Percentiles rank a stretch among this genome's conserved stretches.
Evolutionary conservation across 2,113 vertebrate genomes (phyloP).

Genomic region (Plestiodon gilberti): DNA sequence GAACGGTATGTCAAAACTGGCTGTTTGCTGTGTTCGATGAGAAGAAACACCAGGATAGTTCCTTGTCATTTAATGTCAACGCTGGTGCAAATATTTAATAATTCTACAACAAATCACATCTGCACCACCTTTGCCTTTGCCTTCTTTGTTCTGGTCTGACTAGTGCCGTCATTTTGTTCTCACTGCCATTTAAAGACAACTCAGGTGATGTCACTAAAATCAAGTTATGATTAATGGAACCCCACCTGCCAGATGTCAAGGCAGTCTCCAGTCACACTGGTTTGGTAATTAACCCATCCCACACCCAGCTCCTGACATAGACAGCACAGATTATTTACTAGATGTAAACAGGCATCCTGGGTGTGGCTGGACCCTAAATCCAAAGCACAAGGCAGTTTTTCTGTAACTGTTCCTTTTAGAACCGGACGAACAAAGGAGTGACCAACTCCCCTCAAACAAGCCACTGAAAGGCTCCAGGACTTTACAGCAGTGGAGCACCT

Average conservation of each 20-base stretch:
- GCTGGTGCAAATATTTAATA: not conserved
- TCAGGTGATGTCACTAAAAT: not conserved
- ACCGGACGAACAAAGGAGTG: not conserved
- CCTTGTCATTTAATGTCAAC: not conserved
- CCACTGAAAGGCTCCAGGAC: not conserved
- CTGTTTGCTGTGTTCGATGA: too few relatives aligned
- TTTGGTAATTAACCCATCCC: constrained; percentile 7
- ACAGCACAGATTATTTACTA: not conserved
- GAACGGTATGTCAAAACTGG: not conserved
- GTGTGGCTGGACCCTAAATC: not conserved
- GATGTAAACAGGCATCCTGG: constrained; percentile 7
- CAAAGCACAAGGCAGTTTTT: not conserved
- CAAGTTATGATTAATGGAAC: not conserved
- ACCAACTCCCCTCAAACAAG: not conserved
- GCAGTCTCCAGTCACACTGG: not conserved
- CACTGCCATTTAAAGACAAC: not conserved
- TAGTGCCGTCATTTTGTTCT: not conserved
- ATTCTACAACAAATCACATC: not conserved
- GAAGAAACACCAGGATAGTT: not conserved
- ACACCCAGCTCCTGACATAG: constrained; percentile 1
- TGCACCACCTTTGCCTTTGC: not conserved
- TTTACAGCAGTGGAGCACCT: not conserved
- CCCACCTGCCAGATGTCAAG: not conserved
- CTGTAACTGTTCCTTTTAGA: not conserved
- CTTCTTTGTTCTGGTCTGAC: not conserved